Evolutionary conservation across 2,888 invertebrate species (phyloP).

Genomic region (Orchestes rusci): DNA sequence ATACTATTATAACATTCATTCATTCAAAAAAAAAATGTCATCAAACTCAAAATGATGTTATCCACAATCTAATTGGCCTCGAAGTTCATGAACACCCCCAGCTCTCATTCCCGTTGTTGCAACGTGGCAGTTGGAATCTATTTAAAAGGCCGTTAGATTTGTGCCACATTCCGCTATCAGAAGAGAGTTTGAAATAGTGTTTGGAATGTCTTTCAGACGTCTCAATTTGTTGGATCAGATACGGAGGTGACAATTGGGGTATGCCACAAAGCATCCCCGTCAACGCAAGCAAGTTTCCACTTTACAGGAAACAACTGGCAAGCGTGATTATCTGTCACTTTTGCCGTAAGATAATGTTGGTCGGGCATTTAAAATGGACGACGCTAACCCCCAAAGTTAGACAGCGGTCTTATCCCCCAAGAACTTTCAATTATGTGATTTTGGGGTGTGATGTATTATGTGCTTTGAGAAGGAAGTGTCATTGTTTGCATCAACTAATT

Average conservation of each 20-base stretch:
- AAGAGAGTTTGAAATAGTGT: conserved; percentile 34
- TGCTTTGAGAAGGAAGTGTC: no score
- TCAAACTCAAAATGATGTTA: no score
- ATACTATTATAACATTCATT: neutral
- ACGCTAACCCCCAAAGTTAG: conserved; percentile 22
- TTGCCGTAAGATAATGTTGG: conserved; percentile 38
- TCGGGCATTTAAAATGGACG: conserved; percentile 27
- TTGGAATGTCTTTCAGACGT: conserved; percentile 37
- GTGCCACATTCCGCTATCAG: conserved; percentile 24
- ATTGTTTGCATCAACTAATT: no score
- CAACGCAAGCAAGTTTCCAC: conserved; percentile 42
- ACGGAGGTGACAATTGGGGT: conserved; percentile 39
- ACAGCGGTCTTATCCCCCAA: conserved; percentile 20
- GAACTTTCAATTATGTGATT: conserved; percentile 21
- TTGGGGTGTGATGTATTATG: conserved; percentile 3
- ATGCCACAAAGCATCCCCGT: conserved; percentile 38
- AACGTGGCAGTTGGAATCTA: conserved; percentile 19
- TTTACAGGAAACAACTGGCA: conserved; percentile 42
- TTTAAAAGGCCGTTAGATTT: conserved; percentile 23
- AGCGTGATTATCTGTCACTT: conserved; percentile 42
- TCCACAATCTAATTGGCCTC: no score
- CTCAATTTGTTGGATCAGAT: conserved; percentile 39
- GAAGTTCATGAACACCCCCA: no score
- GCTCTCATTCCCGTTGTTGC: no score
- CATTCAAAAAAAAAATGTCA: conserved; percentile 3